These are phyloP conservation scores for Villa cingulata DNA, from an alignment of 2,888 invertebrate species.

Conservation along the genomic window DNA sequence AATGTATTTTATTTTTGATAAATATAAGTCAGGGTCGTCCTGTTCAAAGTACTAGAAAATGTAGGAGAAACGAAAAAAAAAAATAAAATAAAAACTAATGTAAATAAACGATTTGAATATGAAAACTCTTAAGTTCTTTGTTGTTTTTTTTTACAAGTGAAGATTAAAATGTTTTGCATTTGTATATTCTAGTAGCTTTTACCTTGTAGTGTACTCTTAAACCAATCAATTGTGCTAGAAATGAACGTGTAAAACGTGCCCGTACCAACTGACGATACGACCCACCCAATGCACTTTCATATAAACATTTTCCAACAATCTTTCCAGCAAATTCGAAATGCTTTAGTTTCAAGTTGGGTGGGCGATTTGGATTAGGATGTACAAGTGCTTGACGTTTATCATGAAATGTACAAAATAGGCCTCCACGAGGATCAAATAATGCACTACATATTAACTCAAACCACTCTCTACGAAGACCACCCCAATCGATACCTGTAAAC, in stretches of 20 bases:
- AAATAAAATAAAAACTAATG: no score
- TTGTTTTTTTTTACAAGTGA: neutral
- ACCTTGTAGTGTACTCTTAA: conserved; percentile 86
- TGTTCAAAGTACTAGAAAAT: conserved; percentile 75
- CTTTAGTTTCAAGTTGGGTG: conserved; percentile 64
- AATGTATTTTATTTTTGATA: conserved; percentile 87
- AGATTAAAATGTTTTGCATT: no score
- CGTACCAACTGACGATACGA: conserved; percentile 79
- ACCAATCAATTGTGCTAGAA: conserved; percentile 88
- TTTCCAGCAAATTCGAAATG: conserved; percentile 89
- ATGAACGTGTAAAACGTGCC: conserved; percentile 80
- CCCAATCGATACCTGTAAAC: conserved; percentile 74
- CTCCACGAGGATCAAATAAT: conserved; percentile 71
- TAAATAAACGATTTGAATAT: neutral
- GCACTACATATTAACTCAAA: conserved; percentile 79
- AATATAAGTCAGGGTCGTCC: conserved; percentile 86
- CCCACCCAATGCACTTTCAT: conserved; percentile 83
- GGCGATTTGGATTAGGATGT: conserved; percentile 74
- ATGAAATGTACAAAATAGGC: conserved; percentile 73
- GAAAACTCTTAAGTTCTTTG: neutral
- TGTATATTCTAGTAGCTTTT: conserved; percentile 9
- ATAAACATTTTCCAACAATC: conserved; percentile 87
- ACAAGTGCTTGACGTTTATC: conserved; percentile 78
- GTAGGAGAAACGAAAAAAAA: no score
- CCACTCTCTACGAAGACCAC: conserved; percentile 88